Evolutionary conservation across 2,888 invertebrate genomes (phyloP), one percentile per base, ranked within the genome.

Genomic region (Tetheella fluctuosa): DNA sequence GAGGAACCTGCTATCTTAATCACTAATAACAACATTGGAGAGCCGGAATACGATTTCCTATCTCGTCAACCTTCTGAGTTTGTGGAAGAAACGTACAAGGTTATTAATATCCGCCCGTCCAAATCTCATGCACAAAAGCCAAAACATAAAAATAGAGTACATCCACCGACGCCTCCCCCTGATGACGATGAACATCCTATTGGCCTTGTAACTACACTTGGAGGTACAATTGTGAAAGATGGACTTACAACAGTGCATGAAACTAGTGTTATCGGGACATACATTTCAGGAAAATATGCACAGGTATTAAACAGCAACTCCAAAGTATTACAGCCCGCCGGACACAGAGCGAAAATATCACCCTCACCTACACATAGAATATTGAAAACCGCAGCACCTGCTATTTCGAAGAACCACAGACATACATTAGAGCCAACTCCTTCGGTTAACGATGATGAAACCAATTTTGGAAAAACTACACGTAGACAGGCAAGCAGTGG

Each of bases 181-280:
- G 93, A 94, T 28, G 95, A 95, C 61, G 94, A 95, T 30, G 94
- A 95, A 64, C 96, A 96, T 83, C 97, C 97, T 0, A 94, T 96
- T 1, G 97, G 97, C 6, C 90, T 97, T 60, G 97, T 98, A 0
- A 97, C 97, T 7, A 97, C 96, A 76, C 94, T 97, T 58, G 97
- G 97, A 53, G 98, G 97, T 23, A 97, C 97, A 6, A 95, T 97
- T 61, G 95, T 97, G 5, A 96, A 96, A 80, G 97, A 97, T 77
- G 97, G 97, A 1, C 89, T 96, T 2, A 97, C 97, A 6, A 97
- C 97, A 0, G 95, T 97, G 7, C 97, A 97, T 80, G 97, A 97
- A 88, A 97, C 97, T 0, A 97, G 96, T 81, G 97, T 98, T n/a
- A 96, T 97, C 74, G 97, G 98, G 28, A 97, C 98, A 4, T 97